A percentile compares a stretch with the other conserved stretches of the same genome.
These are phyloP conservation scores for Gallinago solitaria DNA, from an alignment of 2,797 vertebrate species.

Conservation along the genomic window DNA sequence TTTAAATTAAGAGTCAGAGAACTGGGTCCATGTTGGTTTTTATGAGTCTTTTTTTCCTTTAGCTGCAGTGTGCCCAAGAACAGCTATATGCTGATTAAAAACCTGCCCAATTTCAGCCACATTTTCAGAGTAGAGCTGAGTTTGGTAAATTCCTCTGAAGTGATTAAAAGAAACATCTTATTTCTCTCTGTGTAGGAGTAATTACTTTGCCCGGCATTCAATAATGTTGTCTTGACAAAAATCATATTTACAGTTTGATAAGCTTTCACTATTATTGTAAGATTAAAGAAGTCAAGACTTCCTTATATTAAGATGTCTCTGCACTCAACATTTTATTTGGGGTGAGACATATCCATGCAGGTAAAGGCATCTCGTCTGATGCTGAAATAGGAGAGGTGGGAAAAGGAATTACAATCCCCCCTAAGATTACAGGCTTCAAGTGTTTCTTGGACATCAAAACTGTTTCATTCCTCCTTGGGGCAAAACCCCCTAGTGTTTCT, in stretches of 20 bases:
- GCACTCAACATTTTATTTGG: background rate
- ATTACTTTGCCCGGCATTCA: slow-evolving; percentile 52
- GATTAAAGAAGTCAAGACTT: slow-evolving; percentile 7
- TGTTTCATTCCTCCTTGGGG: background rate
- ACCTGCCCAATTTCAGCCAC: background rate
- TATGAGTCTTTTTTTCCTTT: background rate
- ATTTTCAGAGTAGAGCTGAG: background rate
- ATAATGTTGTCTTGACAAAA: slow-evolving; percentile 37
- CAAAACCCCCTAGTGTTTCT: background rate
- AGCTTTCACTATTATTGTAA: slow-evolving; percentile 11
- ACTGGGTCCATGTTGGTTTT: background rate
- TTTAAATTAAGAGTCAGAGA: background rate
- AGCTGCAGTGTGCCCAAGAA: background rate
- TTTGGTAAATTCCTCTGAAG: slow-evolving; percentile 6
- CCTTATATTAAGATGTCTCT: background rate
- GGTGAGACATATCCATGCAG: background rate
- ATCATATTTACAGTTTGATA: slow-evolving; percentile 17
- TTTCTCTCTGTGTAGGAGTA: slow-evolving; percentile 35
- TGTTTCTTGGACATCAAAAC: background rate
- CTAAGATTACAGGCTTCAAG: background rate
- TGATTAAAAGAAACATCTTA: slow-evolving; percentile 21
- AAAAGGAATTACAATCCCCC: background rate
- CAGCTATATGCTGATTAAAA: background rate
- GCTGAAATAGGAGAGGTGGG: background rate
- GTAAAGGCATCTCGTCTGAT: background rate